A percentile compares a stretch with the other conserved stretches of the same genome.
Conservation (phyloP, 2,888 invertebrate genomes). For the Lymantria dispar region DNA sequence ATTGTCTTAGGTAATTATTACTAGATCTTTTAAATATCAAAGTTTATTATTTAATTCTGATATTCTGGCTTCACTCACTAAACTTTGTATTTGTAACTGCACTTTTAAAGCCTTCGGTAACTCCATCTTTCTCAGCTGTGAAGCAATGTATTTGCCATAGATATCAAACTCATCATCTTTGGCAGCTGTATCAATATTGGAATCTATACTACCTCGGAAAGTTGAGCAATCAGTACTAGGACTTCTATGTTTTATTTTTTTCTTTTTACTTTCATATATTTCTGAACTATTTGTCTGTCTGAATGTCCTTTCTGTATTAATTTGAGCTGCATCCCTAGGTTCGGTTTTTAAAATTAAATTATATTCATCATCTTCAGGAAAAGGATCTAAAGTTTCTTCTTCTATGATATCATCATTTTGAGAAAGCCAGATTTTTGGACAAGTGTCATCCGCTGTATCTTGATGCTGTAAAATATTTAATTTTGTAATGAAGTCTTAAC, state of each 20-base stretch:
- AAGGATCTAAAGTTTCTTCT: slow-evolving; percentile 36
- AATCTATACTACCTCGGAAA: slow-evolving; percentile 40
- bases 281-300: slow-evolving; percentile 14
- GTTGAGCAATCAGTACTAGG: slow-evolving; percentile 48
- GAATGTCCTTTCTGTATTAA: slow-evolving; percentile 3
- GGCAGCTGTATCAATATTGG: slow-evolving; percentile 25
- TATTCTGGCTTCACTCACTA: slow-evolving; percentile 67
- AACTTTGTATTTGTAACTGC: slow-evolving; percentile 66
- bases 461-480: slow-evolving; percentile 23
- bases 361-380: slow-evolving; percentile 39
- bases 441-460: slow-evolving; percentile 31
- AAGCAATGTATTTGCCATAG: slow-evolving; percentile 70
- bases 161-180: slow-evolving; percentile 75
- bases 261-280: slow-evolving; percentile 44
- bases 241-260: slow-evolving; percentile 47
- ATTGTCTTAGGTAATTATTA: too few relatives aligned
- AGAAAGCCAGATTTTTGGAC: slow-evolving; percentile 36
- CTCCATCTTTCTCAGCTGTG: slow-evolving; percentile 67
- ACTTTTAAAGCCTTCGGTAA: slow-evolving; percentile 60
- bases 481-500: too few relatives aligned
- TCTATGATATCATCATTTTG: slow-evolving; percentile 27
- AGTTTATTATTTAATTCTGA: slow-evolving; percentile 41
- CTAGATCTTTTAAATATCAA: not conserved
- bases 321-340: slow-evolving; percentile 31
- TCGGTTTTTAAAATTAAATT: slow-evolving; percentile 48